These are phyloP conservation scores for Timema cristinae DNA, from an alignment of 2,888 invertebrate genomes.

Conservation along the genomic window DNA sequence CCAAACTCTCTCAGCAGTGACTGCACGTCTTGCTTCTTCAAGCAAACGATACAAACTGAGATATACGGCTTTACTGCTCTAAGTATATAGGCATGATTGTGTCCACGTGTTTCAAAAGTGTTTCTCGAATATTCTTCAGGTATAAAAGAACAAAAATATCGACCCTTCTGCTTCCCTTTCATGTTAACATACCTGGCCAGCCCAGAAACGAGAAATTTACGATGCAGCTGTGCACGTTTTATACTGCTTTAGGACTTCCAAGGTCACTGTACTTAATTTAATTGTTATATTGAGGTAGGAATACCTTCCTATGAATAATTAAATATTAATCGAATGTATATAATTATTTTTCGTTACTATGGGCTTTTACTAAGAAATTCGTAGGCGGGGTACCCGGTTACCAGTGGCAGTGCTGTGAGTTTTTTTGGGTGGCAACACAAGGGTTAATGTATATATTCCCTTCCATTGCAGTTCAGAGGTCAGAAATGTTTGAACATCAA, in stretches of 20 bases:
- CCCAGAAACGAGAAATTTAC: conserved; percentile 17
- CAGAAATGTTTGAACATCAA: too few species aligned
- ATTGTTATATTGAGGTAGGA: conserved; percentile 13
- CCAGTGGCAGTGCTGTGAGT: conserved; percentile 14
- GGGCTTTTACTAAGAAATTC: conserved; percentile 10
- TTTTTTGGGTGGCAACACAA: conserved; percentile 16
- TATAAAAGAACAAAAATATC: conserved; percentile 15
- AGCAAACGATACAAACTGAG: conserved; percentile 1
- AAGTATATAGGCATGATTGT: background rate
- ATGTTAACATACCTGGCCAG: background rate
- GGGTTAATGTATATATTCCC: too few species aligned
- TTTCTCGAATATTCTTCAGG: too few species aligned
- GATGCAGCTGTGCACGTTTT: conserved; percentile 11
- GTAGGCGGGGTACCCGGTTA: conserved; percentile 13
- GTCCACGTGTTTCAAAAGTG: background rate
- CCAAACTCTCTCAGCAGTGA: conserved; percentile 13
- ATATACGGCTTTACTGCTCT: background rate
- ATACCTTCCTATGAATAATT: background rate
- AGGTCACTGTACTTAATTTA: background rate
- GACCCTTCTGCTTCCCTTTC: conserved; percentile 13
- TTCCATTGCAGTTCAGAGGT: too few species aligned
- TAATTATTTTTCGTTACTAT: conserved; percentile 11
- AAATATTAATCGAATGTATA: too few species aligned
- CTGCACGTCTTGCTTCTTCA: conserved; percentile 2
- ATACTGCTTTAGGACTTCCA: too few species aligned